Base-by-base conservation (phyloP, 1,140 invertebrate species). In the Anthonomus grandis region DNA sequence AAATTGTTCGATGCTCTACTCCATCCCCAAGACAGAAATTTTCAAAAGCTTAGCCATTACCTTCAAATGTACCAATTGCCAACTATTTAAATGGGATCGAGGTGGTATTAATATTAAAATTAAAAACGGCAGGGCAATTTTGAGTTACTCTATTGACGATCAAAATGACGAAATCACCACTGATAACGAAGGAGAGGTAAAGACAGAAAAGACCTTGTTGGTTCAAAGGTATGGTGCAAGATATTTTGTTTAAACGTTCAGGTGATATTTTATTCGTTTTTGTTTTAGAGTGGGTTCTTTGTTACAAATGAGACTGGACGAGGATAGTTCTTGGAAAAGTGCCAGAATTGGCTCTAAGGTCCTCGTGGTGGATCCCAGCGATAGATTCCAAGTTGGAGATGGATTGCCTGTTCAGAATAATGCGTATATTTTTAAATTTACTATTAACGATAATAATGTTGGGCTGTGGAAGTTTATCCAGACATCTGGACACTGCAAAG, bases 391-490 rank as follows among this genome's bases (percentile, higher is more conserved):
- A 49, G 42, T 67, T 17, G 66, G 66, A 34, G 42, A 53, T 48
- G 49, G 37, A 18, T 18, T 23, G 17, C 10, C 3, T 17, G 15
- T 9, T 13, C 18, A 42, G 13, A 38, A 52, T 25, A 38, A 31
- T n/a, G 21, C 62, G 0, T 62, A 63, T 37, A 31, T 67, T 79
- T 55, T 75, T 18, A 62, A 63, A 55, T 41, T 67, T 9, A 46
- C 59, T 8, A 23, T 93, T 1, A 90, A 96, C 73, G 86, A 85
- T 4, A 80, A 83, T 23, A 83, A 80, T 0, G 75, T 97, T 38
- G 93, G 94, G 0, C 76, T 97, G 0, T 97, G 91, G 90, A 91
- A 95, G 74, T 97, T 95, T 69, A 56, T 75, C 1, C 76, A 78
- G 23, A 80, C 84, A 53, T 72, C 68, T 59, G 78, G 78, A 53